Evolutionary conservation across 2,113 vertebrate species (phyloP), one percentile per base, ranked within the genome.

Genomic region (Elanus axillaris): DNA sequence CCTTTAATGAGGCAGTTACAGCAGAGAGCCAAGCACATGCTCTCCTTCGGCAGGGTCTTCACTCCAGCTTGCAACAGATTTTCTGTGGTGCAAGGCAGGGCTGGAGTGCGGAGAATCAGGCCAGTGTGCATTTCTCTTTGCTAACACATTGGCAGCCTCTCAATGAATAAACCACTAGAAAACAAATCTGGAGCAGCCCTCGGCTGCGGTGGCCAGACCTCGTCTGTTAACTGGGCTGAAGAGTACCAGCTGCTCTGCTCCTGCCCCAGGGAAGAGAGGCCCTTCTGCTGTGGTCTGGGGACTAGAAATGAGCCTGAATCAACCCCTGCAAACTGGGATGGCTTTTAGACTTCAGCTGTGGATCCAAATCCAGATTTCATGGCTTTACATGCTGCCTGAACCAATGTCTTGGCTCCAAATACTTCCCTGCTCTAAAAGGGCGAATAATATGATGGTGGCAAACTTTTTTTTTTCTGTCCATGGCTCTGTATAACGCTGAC

Each of bases 191-290:
- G 95, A 96, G 94, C 92, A 92, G 96, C 92, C 92, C 72, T 96
- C 0, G 63, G 95, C 95, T 94, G 96, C 1, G 1, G 95, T 88
- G 93, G 87, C 93, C 96, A 97, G 94, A 95, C 76, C 93, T 96
- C n/a, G 9, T 76, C 87, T 95, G 92, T 92, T 97, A 95, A 90
- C 85, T 74, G 94, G 95, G 92, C 85, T 94, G 96, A 97, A 92
- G 92, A 94, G 96, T 95, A 96, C 96, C 96, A 96, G 96, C 96
- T 97, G 96, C 94, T 97, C 79, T 69, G 88, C 58, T 92, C 64
- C 87, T 89, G 95, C 96, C 94, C 94, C 7, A 6, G 89, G 95
- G 91, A 94, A 84, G 73, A 93, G 95, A 95, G 95, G 96, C 95
- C 93, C 90, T 97, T 94, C 94, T 96, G 96, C 93, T 88, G 71